Base-by-base conservation (phyloP, 2,797 vertebrate genomes). In the Hippoglossus hippoglossus region DNA sequence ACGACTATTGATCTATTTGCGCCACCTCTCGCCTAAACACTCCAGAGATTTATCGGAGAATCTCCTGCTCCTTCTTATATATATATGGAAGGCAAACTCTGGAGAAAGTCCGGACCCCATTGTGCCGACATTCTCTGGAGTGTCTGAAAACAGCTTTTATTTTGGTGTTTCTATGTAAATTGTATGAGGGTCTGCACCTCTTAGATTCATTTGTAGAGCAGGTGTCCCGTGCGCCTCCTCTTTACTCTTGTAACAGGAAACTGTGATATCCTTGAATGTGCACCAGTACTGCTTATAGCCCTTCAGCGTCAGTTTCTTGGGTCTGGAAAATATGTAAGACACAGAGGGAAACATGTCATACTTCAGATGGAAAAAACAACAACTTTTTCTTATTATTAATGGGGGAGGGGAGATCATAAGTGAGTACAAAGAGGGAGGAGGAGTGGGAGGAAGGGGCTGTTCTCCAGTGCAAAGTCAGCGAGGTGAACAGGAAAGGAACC, bases 201-300 rank as follows among this genome's bases (percentile, higher is more conserved):
- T 95, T 24, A 99, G 94, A 89, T 99, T 99, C 97, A 99, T 98
- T 93, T 98, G 98, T 82, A 96, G 96, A 61, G 96, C 94, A 11
- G 98, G 97, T 34, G 96, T 98, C 62, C 97, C 97, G 1, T 96
- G 96, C 59, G 97, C 93, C 93, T 99, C 98, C 85, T 99, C 98
- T 93, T 96, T 97, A 89, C 96, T 99, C 91, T 99, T 99, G 72
- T 98, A 99, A 93, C 98, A 99, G 85, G 97, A 99, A 92, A 99
- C 97, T 19, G 97, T 99, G 71, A 99, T 99, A 79, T 99, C 98
- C 95, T 99, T 99, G 93, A 99, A 99, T 15, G 97, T 99, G 92
- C 98, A 99, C 98, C 98, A 99, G 65, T 98, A 99, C 49, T 96
- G 98, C 89, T 99, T 99, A 79, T 99, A 99, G 81, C 97, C 98